Evolutionary conservation across 2,888 invertebrate species (phyloP), one percentile per base, ranked within the genome.

Genomic region (Anodontia alba): DNA sequence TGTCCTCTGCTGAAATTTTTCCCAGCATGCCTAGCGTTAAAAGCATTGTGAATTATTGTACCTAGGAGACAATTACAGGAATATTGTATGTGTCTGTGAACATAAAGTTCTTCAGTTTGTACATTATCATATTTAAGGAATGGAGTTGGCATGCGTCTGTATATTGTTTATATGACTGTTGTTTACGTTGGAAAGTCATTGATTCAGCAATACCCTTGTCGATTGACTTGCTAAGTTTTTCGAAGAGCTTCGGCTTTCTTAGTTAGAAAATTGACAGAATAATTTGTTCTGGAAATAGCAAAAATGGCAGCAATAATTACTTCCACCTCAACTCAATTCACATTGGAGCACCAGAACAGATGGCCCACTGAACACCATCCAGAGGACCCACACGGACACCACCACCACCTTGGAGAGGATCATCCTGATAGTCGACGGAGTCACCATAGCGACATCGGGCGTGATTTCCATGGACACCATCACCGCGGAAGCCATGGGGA

Each of bases 291-390:
- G 26, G 54, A 26, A 54, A 23, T n/a, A 70, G 49, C 20, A 29
- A 29, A 26, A 23, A 84, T 84, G 84, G 84, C 86, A 3, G 78
- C 86, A 20, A 88, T 89, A 51, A 86, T 89, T 31, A 87, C 89
- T 29, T 87, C 88, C 36, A 80, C 88, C 10, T 89, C 89, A 1
- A 81, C 89, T 36, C 87, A 88, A 70, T 89, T 88, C 78, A 86
- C 88, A 0, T 54, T 89, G 54, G 87, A 88, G 12, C 87, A 87
- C 67, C 83, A 84, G 33, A 70, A 78, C 26, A 79, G 82, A 72
- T 83, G 82, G 81, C 74, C 85, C 26, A 54, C 57, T 8, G 79
- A 83, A 38, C 80, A 83, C 69, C 71, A 71, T 72, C 73, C 77
- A 10, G 49, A 62, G 33, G 73, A 78, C 7, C 71, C 46, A 31